A percentile compares a stretch with the other conserved stretches of the same genome.
phyloP scores from a whole-genome alignment of 1,140 invertebrate species.

The Pseudomyrmex pallidus region DNA sequence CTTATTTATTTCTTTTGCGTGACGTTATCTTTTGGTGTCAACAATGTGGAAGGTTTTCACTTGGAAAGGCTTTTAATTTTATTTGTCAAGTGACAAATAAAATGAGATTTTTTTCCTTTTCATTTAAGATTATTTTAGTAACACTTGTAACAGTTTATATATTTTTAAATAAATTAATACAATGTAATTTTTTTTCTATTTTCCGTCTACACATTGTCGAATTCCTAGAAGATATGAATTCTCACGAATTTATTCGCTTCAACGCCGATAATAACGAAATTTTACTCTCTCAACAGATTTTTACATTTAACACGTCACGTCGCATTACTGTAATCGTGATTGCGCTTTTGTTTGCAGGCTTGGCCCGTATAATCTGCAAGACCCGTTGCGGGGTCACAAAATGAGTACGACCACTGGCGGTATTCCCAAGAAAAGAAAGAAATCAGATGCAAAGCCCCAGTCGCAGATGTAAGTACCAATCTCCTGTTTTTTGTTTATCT shows the following conservation, averaged over 20 bases:
- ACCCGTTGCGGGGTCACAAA: conserved; percentile 91
- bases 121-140: too few species aligned
- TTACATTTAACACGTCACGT: neutral
- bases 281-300: neutral
- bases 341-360: conserved; percentile 86
- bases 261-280: neutral
- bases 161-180: too few species aligned
- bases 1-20: too few species aligned
- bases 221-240: too few species aligned
- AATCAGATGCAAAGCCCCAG: conserved; percentile 92
- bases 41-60: too few species aligned
- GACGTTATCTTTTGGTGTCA: too few species aligned
- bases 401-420: conserved; percentile 92
- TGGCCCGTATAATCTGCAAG: conserved; percentile 92
- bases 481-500: conserved; percentile 33
- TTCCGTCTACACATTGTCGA: too few species aligned
- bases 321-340: conserved; percentile 61
- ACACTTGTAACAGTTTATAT: too few species aligned
- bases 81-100: too few species aligned
- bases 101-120: too few species aligned
- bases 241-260: neutral
- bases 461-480: conserved; percentile 90
- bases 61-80: too few species aligned
- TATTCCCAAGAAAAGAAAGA: conserved; percentile 92
- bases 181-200: too few species aligned